Evolutionary conservation across 2,113 vertebrate genomes (phyloP).

Genomic region (pig (Sus scrofa)): DNA sequence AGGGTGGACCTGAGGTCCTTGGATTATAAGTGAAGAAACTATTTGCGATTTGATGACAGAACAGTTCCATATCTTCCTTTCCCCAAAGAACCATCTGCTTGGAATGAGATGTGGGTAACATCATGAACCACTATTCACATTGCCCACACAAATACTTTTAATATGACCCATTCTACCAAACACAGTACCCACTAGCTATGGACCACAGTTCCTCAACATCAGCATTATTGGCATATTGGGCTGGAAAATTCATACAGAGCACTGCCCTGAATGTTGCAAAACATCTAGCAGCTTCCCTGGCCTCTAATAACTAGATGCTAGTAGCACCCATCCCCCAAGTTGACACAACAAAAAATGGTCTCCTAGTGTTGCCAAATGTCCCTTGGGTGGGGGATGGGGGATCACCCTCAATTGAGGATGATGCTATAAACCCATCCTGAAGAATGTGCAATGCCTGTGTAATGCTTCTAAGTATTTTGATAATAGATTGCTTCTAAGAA

Average conservation of each 20-base stretch:
- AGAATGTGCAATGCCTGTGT: not conserved
- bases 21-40: not conserved
- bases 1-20: not conserved
- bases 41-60: not conserved
- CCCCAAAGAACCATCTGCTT: not conserved
- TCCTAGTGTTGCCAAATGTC: not conserved
- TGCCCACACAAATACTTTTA: not conserved
- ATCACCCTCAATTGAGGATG: not conserved
- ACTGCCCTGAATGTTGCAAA: not conserved
- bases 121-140: not conserved
- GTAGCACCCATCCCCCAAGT: not conserved
- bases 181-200: not conserved
- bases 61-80: not conserved
- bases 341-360: not conserved
- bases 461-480: conserved; percentile 13
- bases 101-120: not conserved
- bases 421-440: not conserved
- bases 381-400: not conserved
- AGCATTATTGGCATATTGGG: not conserved
- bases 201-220: not conserved
- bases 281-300: not conserved
- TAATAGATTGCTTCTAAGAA: conserved; percentile 61
- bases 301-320: not conserved
- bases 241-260: not conserved
- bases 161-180: not conserved